Conservation (phyloP, 2,888 invertebrate genomes). For the Eurois occulta region DNA sequence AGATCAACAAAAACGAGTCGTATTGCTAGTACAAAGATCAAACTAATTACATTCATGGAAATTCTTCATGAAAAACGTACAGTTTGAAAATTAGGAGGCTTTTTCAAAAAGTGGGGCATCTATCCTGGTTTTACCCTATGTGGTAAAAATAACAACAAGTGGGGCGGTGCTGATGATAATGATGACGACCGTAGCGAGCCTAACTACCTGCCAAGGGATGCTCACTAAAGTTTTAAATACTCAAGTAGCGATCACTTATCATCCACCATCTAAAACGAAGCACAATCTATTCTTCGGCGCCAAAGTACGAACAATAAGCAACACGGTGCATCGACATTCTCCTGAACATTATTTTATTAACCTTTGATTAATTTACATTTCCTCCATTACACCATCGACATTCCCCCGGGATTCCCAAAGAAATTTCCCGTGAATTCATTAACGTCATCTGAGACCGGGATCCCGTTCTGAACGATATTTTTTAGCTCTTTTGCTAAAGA, state of each 20-base stretch:
- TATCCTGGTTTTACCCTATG: too few species aligned
- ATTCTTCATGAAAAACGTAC: too few species aligned
- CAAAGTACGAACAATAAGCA: neutral
- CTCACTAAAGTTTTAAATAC: neutral
- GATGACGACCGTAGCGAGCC: neutral
- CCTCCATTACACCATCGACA: constrained; percentile 23
- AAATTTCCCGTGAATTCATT: constrained; percentile 62
- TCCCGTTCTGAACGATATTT: constrained; percentile 40
- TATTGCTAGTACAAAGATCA: too few species aligned
- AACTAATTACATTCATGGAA: too few species aligned
- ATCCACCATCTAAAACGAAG: neutral
- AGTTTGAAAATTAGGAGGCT: too few species aligned
- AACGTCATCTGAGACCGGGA: constrained; percentile 49
- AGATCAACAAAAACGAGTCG: too few species aligned
- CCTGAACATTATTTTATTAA: neutral
- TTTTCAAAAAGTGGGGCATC: too few species aligned
- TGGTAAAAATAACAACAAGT: neutral
- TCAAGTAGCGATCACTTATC: neutral
- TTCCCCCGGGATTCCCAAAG: constrained; percentile 27
- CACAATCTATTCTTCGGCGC: neutral
- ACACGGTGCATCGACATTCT: neutral
- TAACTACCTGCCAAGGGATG: neutral
- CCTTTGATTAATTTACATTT: constrained; percentile 35
- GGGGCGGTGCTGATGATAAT: neutral
- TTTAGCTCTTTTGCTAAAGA: constrained; percentile 64